Base-by-base conservation (phyloP, 2,888 invertebrate species). In the Chamaedrilus cognettii region DNA sequence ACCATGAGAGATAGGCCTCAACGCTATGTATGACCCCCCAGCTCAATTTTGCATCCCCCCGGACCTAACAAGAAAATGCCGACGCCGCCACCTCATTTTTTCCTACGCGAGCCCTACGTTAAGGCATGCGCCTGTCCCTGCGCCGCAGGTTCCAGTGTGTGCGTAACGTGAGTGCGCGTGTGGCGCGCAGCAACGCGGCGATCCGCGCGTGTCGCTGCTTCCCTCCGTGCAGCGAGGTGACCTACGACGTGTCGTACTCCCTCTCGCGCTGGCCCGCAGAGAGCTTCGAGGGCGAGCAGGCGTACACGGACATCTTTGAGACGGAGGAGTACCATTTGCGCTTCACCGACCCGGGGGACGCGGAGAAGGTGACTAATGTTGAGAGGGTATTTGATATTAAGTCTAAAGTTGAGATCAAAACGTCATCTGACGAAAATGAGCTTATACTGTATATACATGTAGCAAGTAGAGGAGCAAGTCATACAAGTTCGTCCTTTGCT, bases 151-250 rank as follows among this genome's bases (percentile, higher is more conserved):
- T 67, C 31, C 49, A 62, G 35, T 72, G 72, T 49, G 69, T 56
- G 15, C 32, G 67, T 2, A 62, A 61, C 30, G 56, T 60, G 4
- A 69, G 50, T 11, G 68, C 56, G 31, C 31, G 49, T 4, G 60
- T 67, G 42, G 19, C 42, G 19, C 11, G 42, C 42, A 19, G 19
- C 19, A 19, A 42, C 19, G 11, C 42, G 19, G 11, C 74, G 55
- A 72, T 75, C 59, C 72, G 73, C 56, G 50, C 51, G 7, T 75
- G 75, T 51, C 50, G 59, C 51, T 75, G 75, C 64, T 72, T 65
- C 60, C 74, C 75, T 0, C 75, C 75, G 1, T 75, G 75, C 64
- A 60, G 68, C 30, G 75, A 75, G 50, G 66, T 75, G 42, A 62
- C 64, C 26, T 75, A 75, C 59, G 74, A 74, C 32, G 59, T 72